Percentiles rank a stretch among this genome's conserved stretches.
Conservation (phyloP, 1,140 invertebrate genomes). For the Belonocnema kinseyi region DNA sequence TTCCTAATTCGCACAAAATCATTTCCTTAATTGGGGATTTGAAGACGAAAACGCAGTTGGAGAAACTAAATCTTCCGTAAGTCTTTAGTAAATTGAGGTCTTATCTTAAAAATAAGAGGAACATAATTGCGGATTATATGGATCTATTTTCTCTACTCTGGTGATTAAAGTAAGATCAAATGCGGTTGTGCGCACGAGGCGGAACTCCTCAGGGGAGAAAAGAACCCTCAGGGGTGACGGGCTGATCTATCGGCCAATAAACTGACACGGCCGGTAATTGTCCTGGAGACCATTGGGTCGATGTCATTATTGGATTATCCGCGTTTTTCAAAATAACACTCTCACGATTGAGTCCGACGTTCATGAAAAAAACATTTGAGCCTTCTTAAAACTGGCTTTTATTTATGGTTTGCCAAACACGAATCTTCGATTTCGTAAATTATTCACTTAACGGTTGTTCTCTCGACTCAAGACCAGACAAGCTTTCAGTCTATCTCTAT, state of each 20-base stretch:
- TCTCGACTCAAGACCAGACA: neutral
- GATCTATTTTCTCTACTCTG: neutral
- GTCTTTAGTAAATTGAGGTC: too few species aligned
- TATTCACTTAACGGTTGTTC: neutral
- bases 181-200: slow-evolving; percentile 42
- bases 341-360: neutral
- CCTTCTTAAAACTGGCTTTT: neutral
- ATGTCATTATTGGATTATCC: slow-evolving; percentile 66
- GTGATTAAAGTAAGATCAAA: slow-evolving; percentile 59
- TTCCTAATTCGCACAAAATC: too few species aligned
- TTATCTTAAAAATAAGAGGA: neutral
- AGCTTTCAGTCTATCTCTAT: neutral
- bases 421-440: neutral
- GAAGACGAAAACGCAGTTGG: too few species aligned
- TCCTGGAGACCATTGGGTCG: slow-evolving; percentile 68
- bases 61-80: too few species aligned
- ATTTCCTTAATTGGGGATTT: too few species aligned
- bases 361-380: neutral
- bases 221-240: slow-evolving; percentile 56
- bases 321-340: slow-evolving; percentile 33
- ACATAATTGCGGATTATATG: neutral
- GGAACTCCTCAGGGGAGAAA: slow-evolving; percentile 55
- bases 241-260: slow-evolving; percentile 73
- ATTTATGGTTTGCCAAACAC: neutral
- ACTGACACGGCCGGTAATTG: slow-evolving; percentile 70